A percentile compares a stretch with the other conserved stretches of the same genome.
Evolutionary conservation across 2,113 vertebrate species (phyloP).

Genomic region (Smithornis capensis): DNA sequence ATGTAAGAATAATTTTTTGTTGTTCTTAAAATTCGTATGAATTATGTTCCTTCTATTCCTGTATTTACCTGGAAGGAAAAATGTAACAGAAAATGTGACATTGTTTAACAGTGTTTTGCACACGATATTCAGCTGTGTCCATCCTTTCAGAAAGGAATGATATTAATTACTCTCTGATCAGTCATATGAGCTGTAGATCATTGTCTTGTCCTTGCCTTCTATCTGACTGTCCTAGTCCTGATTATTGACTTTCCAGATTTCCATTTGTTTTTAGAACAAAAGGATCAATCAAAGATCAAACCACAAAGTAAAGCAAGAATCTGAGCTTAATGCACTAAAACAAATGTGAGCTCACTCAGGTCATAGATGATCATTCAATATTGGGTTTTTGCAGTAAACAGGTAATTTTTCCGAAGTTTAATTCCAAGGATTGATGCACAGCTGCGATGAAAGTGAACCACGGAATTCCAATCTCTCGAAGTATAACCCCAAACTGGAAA

Average conservation of each 20-base stretch:
- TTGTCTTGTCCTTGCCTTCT: neutral
- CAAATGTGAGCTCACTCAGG: neutral
- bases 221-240: neutral
- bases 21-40: neutral
- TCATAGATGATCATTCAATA: neutral
- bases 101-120: neutral
- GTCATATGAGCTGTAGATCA: neutral
- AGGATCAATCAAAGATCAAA: neutral
- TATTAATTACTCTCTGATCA: neutral
- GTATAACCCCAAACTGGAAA: neutral
- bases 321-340: neutral
- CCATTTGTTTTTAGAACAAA: neutral
- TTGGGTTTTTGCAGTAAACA: neutral
- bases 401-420: neutral
- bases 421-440: neutral
- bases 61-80: neutral
- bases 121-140: neutral
- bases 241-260: neutral
- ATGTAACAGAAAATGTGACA: neutral
- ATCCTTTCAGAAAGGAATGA: neutral
- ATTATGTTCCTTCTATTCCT: neutral
- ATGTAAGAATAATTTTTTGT: neutral
- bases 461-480: neutral
- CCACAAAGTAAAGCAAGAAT: neutral
- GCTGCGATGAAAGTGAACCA: neutral